Evolutionary conservation across 2,113 vertebrate species (phyloP), one percentile per base, ranked within the genome.

Genomic region (Helogale parvula): DNA sequence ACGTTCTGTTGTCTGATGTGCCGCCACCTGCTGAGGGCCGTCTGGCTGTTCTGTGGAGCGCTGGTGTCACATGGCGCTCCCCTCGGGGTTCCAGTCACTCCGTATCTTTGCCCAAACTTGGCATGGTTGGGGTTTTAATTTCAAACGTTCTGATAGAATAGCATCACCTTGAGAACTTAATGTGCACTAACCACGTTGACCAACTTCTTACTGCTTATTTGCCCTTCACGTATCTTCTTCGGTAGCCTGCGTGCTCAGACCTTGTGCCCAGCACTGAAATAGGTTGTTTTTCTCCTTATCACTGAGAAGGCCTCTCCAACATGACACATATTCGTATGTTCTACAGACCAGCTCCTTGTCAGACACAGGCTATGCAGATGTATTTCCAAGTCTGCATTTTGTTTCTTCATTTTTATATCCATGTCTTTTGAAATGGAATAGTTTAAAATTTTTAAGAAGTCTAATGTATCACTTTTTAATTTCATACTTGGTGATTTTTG

Each of bases 31-130:
- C 7, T 8, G 25, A 27, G 27, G 72, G 71, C 25, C 23, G 14
- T 27, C 12, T 35, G 6, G 71, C 71, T 14, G 21, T 74, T 74
- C 25, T 41, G 35, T 25, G 71, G 35, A 19, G 69, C 9, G 19
- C 35, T 2, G n/a, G n/a, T 19, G 11, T 21, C 35, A 7, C 12
- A 2, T 21, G 27, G 38, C 71, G 0, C 25, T 27, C 23, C 14
- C 23, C 25, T 13, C 38, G 7, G 23, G 38, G 25, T 76, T 6
- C 14, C 41, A 8, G 25, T 47, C 15, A 7, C 41, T 29, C 14
- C 27, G 4, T 8, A 45, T 76, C 72, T 76, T 76, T 29, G 41
- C 41, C 38, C 27, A 45, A 47, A 29, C 25, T 9, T 16, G 41
- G 72, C 25, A 29, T 16, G 72, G 25, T 45, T 0, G 7, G 14